These are phyloP conservation scores for Setophaga kirtlandii DNA, from an alignment of 2,113 vertebrate genomes.

Conservation along the genomic window DNA sequence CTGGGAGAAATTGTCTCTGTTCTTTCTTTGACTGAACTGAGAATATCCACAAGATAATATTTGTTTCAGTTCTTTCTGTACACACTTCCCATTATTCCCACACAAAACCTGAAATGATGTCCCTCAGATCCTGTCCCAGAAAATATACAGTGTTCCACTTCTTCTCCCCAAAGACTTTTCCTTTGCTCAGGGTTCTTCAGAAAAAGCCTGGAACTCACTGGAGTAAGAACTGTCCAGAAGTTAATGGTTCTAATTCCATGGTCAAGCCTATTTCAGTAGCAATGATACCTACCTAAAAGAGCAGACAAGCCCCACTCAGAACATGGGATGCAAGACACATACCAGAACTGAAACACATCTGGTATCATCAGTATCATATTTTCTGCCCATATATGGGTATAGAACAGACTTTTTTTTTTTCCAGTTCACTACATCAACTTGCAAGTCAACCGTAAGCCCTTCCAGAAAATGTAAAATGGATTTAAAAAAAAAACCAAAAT, in stretches of 20 bases:
- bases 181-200: neutral
- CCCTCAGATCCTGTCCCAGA: neutral
- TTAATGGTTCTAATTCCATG: neutral
- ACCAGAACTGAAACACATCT: neutral
- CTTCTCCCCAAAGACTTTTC: neutral
- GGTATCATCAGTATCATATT: neutral
- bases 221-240: neutral
- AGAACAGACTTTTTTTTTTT: neutral
- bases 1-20: too few species aligned
- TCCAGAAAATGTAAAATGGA: neutral
- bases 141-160: neutral
- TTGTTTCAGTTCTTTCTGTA: neutral
- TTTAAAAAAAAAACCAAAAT: neutral
- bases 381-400: neutral
- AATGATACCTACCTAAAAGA: neutral
- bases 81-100: neutral
- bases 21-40: too few species aligned
- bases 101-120: neutral
- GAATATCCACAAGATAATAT: neutral
- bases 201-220: neutral
- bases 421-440: neutral
- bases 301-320: neutral
- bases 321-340: neutral
- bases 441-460: neutral
- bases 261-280: neutral